Percentiles rank a stretch among this genome's conserved stretches.
Evolutionary conservation across 2,888 invertebrate species (phyloP).

Genomic region (Clistopyga incitator): DNA sequence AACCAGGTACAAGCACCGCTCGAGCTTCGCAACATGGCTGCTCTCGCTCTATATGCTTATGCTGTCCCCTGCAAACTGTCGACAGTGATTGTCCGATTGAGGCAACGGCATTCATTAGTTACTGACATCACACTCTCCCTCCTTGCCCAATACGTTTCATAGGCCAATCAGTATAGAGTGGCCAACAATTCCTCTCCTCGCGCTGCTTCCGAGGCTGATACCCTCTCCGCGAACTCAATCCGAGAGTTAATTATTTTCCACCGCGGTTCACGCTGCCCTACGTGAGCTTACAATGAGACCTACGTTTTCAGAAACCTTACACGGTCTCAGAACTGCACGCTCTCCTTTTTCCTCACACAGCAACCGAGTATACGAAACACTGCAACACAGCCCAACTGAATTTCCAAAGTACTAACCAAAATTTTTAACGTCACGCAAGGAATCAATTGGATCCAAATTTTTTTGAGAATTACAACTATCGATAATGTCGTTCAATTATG

Average conservation of each 20-base stretch:
- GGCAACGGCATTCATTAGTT: conserved; percentile 5
- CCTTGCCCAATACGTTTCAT: not conserved
- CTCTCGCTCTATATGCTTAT: conserved; percentile 8
- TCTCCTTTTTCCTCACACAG: not conserved
- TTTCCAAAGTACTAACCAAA: too few relatives aligned
- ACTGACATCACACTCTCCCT: not conserved
- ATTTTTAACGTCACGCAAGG: too few relatives aligned
- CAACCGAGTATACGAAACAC: not conserved
- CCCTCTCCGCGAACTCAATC: conserved; percentile 37
- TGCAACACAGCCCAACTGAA: too few relatives aligned
- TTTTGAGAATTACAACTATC: not conserved
- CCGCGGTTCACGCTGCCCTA: not conserved
- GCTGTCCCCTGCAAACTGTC: conserved; percentile 6
- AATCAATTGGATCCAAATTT: too few relatives aligned
- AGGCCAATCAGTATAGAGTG: conserved; percentile 12
- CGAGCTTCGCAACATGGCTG: conserved; percentile 49
- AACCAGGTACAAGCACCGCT: conserved; percentile 36
- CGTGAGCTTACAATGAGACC: conserved; percentile 1
- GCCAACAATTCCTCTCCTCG: not conserved
- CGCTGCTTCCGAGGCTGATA: not conserved
- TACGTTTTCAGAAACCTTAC: conserved; percentile 30
- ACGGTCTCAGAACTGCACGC: not conserved
- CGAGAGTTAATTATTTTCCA: conserved; percentile 19
- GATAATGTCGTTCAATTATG: not conserved
- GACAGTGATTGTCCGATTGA: conserved; percentile 22